A percentile compares a stretch with the other conserved stretches of the same genome.
Conservation (phyloP, 1,140 invertebrate genomes). For the Eubasilissa regina region DNA sequence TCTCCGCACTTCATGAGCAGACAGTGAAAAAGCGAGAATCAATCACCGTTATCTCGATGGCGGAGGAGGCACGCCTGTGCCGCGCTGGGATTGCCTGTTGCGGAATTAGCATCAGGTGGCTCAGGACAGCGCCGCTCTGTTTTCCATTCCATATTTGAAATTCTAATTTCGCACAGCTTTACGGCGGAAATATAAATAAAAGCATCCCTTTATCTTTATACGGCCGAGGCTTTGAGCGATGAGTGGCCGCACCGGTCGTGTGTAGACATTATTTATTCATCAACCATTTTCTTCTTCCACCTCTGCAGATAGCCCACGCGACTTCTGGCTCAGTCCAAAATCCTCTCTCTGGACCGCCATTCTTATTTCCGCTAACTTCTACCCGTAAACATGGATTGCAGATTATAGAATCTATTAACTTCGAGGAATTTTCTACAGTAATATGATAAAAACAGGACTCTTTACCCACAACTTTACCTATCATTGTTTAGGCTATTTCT, state of each 20-base stretch:
- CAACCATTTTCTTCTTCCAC: slow-evolving; percentile 42
- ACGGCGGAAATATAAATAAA: slow-evolving; percentile 58
- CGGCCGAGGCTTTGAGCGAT: slow-evolving; percentile 54
- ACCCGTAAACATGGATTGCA: neutral
- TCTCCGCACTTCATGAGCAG: neutral
- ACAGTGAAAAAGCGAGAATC: neutral
- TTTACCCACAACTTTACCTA: neutral
- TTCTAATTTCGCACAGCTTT: slow-evolving; percentile 58
- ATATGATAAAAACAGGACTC: no score
- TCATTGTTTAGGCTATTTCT: slow-evolving; percentile 33
- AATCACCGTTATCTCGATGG: slow-evolving; percentile 17
- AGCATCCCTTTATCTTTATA: slow-evolving; percentile 50
- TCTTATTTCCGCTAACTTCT: neutral
- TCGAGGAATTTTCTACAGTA: no score
- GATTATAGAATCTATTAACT: no score
- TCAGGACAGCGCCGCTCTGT: slow-evolving; percentile 39
- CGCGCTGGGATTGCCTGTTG: slow-evolving; percentile 12
- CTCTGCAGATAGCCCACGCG: neutral
- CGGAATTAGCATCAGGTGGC: slow-evolving; percentile 42
- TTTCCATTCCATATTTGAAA: slow-evolving; percentile 59
- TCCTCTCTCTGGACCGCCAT: neutral
- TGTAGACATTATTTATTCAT: slow-evolving; percentile 58
- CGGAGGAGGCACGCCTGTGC: neutral
- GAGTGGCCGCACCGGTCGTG: slow-evolving; percentile 51
- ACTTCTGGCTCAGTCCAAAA: neutral